Evolutionary conservation across 2,888 invertebrate species (phyloP).

Genomic region (Leucozona laternaria): DNA sequence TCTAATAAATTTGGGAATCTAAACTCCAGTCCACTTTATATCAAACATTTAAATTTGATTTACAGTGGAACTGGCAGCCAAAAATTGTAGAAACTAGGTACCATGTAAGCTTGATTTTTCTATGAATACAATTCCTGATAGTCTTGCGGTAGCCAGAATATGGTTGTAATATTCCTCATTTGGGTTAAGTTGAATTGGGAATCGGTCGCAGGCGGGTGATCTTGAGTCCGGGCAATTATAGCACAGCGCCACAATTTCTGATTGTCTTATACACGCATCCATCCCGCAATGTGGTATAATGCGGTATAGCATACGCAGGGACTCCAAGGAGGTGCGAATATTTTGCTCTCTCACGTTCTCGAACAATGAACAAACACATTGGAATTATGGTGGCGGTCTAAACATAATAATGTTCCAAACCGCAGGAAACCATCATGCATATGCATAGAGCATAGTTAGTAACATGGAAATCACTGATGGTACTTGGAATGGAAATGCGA

Average conservation of each 20-base stretch:
- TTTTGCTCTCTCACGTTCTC: constrained; percentile 42
- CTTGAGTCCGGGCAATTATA: neutral
- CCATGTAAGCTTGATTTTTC: constrained; percentile 20
- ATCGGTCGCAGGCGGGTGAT: constrained; percentile 6
- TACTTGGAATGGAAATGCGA: constrained; percentile 41
- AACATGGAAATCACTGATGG: constrained; percentile 42
- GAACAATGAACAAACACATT: constrained; percentile 32
- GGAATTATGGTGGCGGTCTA: constrained; percentile 57
- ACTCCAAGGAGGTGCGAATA: constrained; percentile 36
- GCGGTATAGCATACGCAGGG: neutral
- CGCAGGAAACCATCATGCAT: constrained; percentile 57
- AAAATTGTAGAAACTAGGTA: neutral
- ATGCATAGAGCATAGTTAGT: constrained; percentile 34
- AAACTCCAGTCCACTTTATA: constrained; percentile 53
- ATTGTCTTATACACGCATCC: constrained; percentile 49
- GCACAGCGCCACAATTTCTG: constrained; percentile 48
- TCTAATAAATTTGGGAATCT: constrained; percentile 68
- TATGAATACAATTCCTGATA: neutral
- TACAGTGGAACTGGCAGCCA: constrained; percentile 32
- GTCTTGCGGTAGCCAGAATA: constrained; percentile 60
- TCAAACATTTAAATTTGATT: constrained; percentile 74
- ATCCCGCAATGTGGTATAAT: constrained; percentile 48
- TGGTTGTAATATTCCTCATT: constrained; percentile 46
- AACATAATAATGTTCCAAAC: constrained; percentile 66
- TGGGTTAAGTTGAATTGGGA: constrained; percentile 32